A percentile compares a stretch with the other conserved stretches of the same genome.
Evolutionary conservation across 2,888 invertebrate species (phyloP).

Genomic region (Branchipolynoe longqiensis): DNA sequence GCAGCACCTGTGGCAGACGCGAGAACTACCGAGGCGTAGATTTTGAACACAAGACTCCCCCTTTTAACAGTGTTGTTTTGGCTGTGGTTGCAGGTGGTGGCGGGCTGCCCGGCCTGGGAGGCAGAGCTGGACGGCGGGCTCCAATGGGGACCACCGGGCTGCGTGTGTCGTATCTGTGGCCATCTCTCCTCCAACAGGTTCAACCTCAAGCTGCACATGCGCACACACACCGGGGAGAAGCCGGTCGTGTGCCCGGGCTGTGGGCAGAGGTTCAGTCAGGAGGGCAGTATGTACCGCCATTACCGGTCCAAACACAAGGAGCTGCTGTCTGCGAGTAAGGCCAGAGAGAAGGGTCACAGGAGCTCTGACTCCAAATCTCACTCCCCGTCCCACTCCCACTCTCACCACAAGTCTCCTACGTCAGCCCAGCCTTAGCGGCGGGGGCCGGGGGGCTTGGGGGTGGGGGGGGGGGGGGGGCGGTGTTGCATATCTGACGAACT

Average conservation of each 20-base stretch:
- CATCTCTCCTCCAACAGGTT: not conserved
- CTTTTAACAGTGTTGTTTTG: not conserved
- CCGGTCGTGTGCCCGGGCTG: slow-evolving; percentile 4
- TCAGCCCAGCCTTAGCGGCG: no score
- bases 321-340: not conserved
- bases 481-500: no score
- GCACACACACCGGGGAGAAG: slow-evolving; percentile 37
- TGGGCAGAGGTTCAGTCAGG: slow-evolving; percentile 32
- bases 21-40: no score
- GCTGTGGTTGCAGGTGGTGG: slow-evolving; percentile 5
- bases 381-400: no score
- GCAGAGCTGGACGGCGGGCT: not conserved
- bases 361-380: no score
- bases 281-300: slow-evolving; percentile 28
- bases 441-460: no score
- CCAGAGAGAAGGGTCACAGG: not conserved
- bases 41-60: no score
- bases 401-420: no score
- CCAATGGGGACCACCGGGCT: not conserved
- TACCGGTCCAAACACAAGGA: slow-evolving; percentile 1
- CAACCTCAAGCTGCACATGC: slow-evolving; percentile 26
- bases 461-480: no score
- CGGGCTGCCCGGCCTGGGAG: not conserved
- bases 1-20: no score
- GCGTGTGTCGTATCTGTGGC: slow-evolving; percentile 6